phyloP scores from a whole-genome alignment of 2,888 invertebrate species.

The Leucozona laternaria region DNA sequence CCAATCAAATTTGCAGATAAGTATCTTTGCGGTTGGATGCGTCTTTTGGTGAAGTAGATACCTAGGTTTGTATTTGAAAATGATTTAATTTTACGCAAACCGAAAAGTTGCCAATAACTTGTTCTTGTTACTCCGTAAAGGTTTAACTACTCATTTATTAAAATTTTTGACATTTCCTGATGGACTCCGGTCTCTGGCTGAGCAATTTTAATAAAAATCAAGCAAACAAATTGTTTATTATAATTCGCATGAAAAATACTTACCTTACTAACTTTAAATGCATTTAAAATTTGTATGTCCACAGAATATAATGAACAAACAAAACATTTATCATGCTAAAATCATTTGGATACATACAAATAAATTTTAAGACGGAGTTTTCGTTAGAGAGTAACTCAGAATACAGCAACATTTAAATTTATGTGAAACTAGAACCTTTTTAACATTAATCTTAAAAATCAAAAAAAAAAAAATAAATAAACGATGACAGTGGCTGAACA shows the following conservation, averaged over 20 bases:
- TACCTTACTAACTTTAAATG: neutral
- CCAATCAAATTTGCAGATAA: slow-evolving; percentile 36
- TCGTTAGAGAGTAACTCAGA: neutral
- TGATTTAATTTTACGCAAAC: slow-evolving; percentile 24
- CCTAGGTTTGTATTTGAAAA: neutral
- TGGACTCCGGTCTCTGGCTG: neutral
- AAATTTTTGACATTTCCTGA: slow-evolving; percentile 12
- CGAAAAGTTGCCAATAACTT: slow-evolving; percentile 15
- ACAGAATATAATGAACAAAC: slow-evolving; percentile 15
- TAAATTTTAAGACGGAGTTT: neutral
- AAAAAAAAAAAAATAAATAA: neutral
- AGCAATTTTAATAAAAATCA: neutral
- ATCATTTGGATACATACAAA: neutral
- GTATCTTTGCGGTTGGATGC: slow-evolving; percentile 48
- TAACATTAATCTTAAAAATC: slow-evolving; percentile 1
- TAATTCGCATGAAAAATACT: neutral
- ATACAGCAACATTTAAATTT: neutral
- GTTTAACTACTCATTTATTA: slow-evolving; percentile 20
- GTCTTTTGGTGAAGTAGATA: slow-evolving; percentile 23
- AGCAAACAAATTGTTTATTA: neutral
- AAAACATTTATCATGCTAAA: slow-evolving; percentile 23
- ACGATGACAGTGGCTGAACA: slow-evolving; percentile 18
- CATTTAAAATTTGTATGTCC: slow-evolving; percentile 4
- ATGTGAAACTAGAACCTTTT: slow-evolving; percentile 33
- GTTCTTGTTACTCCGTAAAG: slow-evolving; percentile 16